Evolutionary conservation across 2,888 invertebrate species (phyloP), one percentile per base, ranked within the genome.

Genomic region (Bruchidius siliquastri): DNA sequence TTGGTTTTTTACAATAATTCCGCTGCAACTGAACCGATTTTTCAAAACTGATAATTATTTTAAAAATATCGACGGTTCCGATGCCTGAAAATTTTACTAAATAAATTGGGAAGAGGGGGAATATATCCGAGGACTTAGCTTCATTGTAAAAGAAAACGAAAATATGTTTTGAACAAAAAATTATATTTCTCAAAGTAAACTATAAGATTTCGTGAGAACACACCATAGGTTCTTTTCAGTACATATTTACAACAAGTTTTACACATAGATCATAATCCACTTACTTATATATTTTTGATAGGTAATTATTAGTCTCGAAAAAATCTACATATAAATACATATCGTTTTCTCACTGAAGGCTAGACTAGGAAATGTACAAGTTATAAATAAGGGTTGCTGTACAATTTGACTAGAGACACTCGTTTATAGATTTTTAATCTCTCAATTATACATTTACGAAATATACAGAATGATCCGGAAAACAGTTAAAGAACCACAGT

Each of bases 371-470:
- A 66, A 21, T 69, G 49, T 30, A 21, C 22, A 71, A 67, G n/a
- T 30, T 68, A 70, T 32, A 10, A 13, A 0, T 30, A 68, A 69
- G 22, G 6, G 26, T 20, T 67, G 18, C 67, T 71, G 30, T 77
- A 77, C 75, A 74, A 70, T 75, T 76, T 78, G 78, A 78, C 77
- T 77, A 78, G 77, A 77, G 70, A 75, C 75, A 78, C 77, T 78
- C 76, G 78, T 72, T 74, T 77, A 77, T 77, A 77, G 77, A 78
- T 76, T 73, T 69, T 69, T 30, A 66, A 77, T 76, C 76, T 76
- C 76, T 75, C 70, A 70, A 72, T 13, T 76, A 73, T 74, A 77
- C 71, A 76, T 70, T 21, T 68, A 69, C 69, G 69, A 21, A 21
- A 30, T 32, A 68, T 20, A 20, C 21, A 67, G 67, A 21, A 68